Evolutionary conservation across 2,888 invertebrate genomes (phyloP), one percentile per base, ranked within the genome.

Genomic region (Cantharis lateralis): DNA sequence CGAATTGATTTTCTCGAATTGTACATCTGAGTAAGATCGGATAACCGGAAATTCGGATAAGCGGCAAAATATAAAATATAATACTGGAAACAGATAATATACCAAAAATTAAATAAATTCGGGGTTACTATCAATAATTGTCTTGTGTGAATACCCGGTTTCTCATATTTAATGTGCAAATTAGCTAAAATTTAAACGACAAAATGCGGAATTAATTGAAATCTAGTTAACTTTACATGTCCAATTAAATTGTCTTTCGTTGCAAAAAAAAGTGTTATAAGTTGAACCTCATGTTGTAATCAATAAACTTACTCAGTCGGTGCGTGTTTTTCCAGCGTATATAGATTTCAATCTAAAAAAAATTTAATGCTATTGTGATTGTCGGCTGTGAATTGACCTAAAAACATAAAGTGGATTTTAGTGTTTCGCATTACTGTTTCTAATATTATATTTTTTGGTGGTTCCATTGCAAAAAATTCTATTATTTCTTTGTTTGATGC

Each of bases 241-340:
- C 32, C 13, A 32, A 32, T 24, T 24, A 9, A n/a, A 24, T 13
- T 32, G 13, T 4, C 13, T 32, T n/a, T 48, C 48, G n/a, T 48
- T n/a, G 32, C n/a, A 13, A 48, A 48, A 48, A 7, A 3, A 5
- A 48, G 5, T n/a, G n/a, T 61, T 66, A 26, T 32, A 72, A 72
- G 5, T 61, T 66, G 24, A 72, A 15, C 69, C 26, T 62, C 26
- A 69, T 20, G 4, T 10, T 28, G 18, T 11, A 73, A 73, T 73
- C 73, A 26, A 73, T 73, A 73, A 68, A 62, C 61, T 68, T 48
- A 48, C 48, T 7, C n/a, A 26, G 68, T 5, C n/a, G 62, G 62
- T 73, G 73, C 68, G 73, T 73, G 69, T 62, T 73, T 62, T 61
- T 73, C 68, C 62, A 62, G 62, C 69, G 62, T 48, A 72, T 61